phyloP scores from a whole-genome alignment of 2,113 vertebrate species.

The Pteruthius melanotis region DNA sequence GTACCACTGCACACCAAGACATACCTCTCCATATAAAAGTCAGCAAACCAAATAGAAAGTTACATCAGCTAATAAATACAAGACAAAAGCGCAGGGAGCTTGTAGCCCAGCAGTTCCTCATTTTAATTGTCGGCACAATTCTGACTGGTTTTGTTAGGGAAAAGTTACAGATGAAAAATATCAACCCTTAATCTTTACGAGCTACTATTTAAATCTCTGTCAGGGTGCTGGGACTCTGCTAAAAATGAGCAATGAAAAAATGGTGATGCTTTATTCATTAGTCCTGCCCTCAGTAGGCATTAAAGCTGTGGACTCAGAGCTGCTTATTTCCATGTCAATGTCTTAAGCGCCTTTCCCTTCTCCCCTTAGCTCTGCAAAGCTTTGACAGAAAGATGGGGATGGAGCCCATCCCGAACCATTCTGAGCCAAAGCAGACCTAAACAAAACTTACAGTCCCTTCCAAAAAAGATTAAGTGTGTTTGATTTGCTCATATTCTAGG shows the following conservation, averaged over 20 bases:
- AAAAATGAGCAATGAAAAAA: neutral
- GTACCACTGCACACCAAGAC: neutral
- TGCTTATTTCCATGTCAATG: slow-evolving; percentile 1
- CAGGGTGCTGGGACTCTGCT: neutral
- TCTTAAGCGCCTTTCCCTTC: neutral
- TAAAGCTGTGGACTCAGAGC: neutral
- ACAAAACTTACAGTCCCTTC: neutral
- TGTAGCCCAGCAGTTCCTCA: fast-evolving
- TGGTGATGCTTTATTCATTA: neutral
- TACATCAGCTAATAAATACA: neutral
- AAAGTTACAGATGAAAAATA: neutral
- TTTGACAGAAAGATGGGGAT: neutral
- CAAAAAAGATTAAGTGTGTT: neutral
- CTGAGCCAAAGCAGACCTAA: neutral
- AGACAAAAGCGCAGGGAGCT: neutral
- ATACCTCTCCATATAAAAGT: neutral
- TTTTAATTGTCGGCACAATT: neutral
- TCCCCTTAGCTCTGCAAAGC: neutral
- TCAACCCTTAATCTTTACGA: neutral
- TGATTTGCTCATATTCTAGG: neutral
- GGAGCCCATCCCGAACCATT: neutral
- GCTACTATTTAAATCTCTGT: neutral
- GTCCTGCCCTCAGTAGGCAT: neutral
- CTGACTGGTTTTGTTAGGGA: neutral
- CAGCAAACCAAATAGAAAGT: neutral